A percentile compares a stretch with the other conserved stretches of the same genome.
Evolutionary conservation across 2,888 invertebrate species (phyloP).

Genomic region (Pollenia griseotomentosa): DNA sequence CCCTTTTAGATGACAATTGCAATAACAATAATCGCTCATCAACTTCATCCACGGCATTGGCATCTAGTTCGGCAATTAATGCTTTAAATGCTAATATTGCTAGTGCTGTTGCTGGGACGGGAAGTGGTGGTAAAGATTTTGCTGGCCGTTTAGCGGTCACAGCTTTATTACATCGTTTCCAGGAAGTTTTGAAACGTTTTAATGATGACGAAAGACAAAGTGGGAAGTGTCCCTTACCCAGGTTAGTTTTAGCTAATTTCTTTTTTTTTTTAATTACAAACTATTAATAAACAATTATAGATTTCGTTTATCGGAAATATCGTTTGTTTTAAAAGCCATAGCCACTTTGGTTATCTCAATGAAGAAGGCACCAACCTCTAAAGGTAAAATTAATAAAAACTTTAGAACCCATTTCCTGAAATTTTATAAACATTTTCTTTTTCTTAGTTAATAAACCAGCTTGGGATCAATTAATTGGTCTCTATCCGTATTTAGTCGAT

Average conservation of each 20-base stretch:
- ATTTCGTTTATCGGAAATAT: slow-evolving; percentile 96
- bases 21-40: slow-evolving; percentile 80
- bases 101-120: slow-evolving; percentile 71
- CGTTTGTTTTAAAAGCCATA: slow-evolving; percentile 97
- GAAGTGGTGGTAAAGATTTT: slow-evolving; percentile 85
- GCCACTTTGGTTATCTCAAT: slow-evolving; percentile 96
- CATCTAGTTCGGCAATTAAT: slow-evolving; percentile 53
- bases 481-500: slow-evolving; percentile 95
- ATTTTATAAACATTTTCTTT: neutral
- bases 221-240: slow-evolving; percentile 93
- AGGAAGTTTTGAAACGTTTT: slow-evolving; percentile 95
- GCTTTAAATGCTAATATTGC: slow-evolving; percentile 78
- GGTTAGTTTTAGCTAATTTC: slow-evolving; percentile 84
- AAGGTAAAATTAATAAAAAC: slow-evolving; percentile 86
- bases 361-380: slow-evolving; percentile 94
- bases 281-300: slow-evolving; percentile 80
- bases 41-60: slow-evolving; percentile 15
- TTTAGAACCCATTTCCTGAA: neutral
- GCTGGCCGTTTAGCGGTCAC: slow-evolving; percentile 93
- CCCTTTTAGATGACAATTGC: slow-evolving; percentile 90
- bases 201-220: slow-evolving; percentile 93
- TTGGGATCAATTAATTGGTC: slow-evolving; percentile 95
- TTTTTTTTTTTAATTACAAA: neutral
- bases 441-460: slow-evolving; percentile 92
- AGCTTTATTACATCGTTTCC: slow-evolving; percentile 95